These are phyloP conservation scores for Aldrovandia affinis DNA, from an alignment of 2,797 vertebrate genomes.

Conservation along the genomic window DNA sequence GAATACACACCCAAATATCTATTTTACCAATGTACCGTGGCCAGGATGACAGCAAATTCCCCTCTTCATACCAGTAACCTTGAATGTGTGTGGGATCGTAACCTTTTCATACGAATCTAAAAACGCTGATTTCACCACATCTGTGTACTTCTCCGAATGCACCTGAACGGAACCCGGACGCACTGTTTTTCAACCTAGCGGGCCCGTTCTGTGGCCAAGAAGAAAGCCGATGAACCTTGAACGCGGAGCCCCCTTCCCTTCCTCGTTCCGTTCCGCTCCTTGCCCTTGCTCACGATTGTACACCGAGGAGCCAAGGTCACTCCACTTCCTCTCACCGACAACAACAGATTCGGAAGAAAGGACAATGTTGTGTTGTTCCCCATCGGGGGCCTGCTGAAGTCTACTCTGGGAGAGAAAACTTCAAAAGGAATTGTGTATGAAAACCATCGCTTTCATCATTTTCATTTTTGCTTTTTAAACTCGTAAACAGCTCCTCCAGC, in stretches of 20 bases:
- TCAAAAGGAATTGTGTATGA: background rate
- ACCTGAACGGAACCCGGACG: background rate
- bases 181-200: background rate
- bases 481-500: background rate
- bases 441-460: background rate
- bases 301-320: constrained; percentile 9
- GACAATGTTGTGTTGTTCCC: background rate
- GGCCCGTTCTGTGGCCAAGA: background rate
- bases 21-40: background rate
- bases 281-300: background rate
- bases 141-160: no score
- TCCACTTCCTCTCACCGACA: background rate
- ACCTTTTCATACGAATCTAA: background rate
- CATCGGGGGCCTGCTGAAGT: background rate
- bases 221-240: constrained; percentile 11
- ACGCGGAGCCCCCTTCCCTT: background rate
- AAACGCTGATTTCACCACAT: no score
- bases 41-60: background rate
- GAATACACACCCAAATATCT: background rate
- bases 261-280: constrained; percentile 5
- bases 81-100: background rate
- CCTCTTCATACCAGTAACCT: background rate
- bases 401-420: background rate
- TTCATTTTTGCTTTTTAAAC: background rate
- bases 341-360: background rate